These are phyloP conservation scores for Diachasmimorpha longicaudata DNA, from an alignment of 1,140 invertebrate genomes.

Conservation along the genomic window DNA sequence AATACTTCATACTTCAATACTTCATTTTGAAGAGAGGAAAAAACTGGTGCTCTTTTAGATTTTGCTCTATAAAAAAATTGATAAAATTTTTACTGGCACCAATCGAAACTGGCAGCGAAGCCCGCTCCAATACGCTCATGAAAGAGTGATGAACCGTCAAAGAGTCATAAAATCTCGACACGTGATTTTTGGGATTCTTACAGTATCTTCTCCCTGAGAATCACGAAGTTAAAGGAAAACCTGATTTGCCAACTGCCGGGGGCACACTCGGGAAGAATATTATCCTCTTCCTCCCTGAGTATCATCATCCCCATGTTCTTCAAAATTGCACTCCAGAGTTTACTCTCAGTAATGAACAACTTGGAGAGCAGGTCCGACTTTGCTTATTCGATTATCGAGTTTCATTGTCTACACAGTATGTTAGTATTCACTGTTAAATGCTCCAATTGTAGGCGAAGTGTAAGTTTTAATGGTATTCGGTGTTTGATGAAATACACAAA, in stretches of 20 bases:
- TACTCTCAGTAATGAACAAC: background rate
- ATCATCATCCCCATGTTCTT: background rate
- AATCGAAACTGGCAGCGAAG: too few species aligned
- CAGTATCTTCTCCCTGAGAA: too few species aligned
- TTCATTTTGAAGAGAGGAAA: too few species aligned
- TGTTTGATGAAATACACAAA: background rate
- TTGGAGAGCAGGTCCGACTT: background rate
- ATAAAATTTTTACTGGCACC: too few species aligned
- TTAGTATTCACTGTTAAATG: background rate
- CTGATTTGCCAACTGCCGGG: background rate
- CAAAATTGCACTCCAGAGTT: background rate
- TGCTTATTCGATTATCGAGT: background rate
- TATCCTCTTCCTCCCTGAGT: background rate
- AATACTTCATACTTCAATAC: too few species aligned
- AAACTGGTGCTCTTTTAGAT: too few species aligned
- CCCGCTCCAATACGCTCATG: too few species aligned
- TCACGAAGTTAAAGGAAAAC: too few species aligned
- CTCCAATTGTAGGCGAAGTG: background rate
- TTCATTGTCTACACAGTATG: background rate
- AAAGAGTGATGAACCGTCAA: too few species aligned
- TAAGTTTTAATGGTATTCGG: background rate
- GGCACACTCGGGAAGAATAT: background rate
- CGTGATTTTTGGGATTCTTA: too few species aligned
- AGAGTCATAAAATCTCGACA: too few species aligned
- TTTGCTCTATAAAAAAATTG: too few species aligned